Conservation (phyloP, 64 coral and sea anemone genomes). For the Exaiptasia diaphana region DNA sequence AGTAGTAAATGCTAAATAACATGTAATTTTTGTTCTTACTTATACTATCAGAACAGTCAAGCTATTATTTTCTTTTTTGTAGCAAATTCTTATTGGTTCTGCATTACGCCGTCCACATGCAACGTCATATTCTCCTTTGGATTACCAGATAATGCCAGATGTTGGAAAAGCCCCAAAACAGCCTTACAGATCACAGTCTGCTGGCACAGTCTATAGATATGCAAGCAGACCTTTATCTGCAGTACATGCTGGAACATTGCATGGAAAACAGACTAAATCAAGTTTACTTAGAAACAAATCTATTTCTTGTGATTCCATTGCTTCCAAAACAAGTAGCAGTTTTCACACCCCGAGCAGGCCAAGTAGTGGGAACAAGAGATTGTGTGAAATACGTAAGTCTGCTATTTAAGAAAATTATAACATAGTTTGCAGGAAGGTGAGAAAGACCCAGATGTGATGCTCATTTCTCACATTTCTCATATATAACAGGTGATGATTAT, state of each 20-base stretch:
- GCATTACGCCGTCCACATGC: conserved; percentile 94
- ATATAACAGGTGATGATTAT: conserved; percentile 82
- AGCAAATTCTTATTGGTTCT: conserved; percentile 90
- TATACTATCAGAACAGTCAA: too few relatives aligned
- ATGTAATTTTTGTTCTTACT: too few relatives aligned
- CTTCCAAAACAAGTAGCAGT: background rate
- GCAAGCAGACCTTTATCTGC: conserved; percentile 71
- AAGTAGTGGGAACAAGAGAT: conserved; percentile 59
- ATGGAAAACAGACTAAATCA: conserved; percentile 84
- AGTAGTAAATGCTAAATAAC: too few relatives aligned
- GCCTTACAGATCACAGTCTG: conserved; percentile 63
- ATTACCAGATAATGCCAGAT: conserved; percentile 92
- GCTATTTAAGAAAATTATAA: too few relatives aligned
- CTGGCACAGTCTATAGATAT: conserved; percentile 82
- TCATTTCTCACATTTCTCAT: too few relatives aligned
- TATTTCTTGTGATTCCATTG: conserved; percentile 42
- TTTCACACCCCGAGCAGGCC: background rate
- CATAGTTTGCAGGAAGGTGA: too few relatives aligned
- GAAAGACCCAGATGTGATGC: too few relatives aligned
- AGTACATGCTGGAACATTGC: conserved; percentile 27
- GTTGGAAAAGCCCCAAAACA: conserved; percentile 70
- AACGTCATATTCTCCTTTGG: conserved; percentile 68
- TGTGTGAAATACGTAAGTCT: conserved; percentile 90
- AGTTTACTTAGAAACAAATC: conserved; percentile 89
- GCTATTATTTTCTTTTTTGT: too few relatives aligned